These are phyloP conservation scores for Agrotis segetum DNA, from an alignment of 2,888 invertebrate genomes.

Conservation along the genomic window DNA sequence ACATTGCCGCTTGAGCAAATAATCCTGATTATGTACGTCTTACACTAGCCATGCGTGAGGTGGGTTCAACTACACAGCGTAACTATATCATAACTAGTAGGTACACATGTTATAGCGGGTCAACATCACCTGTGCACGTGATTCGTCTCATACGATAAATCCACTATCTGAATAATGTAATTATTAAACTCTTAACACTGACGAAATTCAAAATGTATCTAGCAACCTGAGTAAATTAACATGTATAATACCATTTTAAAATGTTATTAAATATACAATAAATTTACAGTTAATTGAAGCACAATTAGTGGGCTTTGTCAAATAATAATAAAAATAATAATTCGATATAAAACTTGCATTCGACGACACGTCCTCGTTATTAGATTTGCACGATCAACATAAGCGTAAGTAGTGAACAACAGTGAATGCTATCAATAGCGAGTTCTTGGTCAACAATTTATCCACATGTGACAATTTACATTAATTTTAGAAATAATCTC, in stretches of 20 bases:
- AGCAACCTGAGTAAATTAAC: slow-evolving; percentile 88
- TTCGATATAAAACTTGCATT: slow-evolving; percentile 80
- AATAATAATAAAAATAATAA: slow-evolving; percentile 80
- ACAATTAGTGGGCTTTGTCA: slow-evolving; percentile 81
- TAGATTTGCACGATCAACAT: slow-evolving; percentile 82
- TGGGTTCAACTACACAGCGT: slow-evolving; percentile 85
- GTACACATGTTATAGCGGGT: slow-evolving; percentile 76
- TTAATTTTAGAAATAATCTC: slow-evolving; percentile 73
- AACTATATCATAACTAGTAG: slow-evolving; percentile 76
- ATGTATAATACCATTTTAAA: slow-evolving; percentile 83
- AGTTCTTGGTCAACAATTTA: slow-evolving; percentile 82
- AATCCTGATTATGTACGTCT: slow-evolving; percentile 83
- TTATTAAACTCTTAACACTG: slow-evolving; percentile 78
- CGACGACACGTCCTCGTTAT: slow-evolving; percentile 75
- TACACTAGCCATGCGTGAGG: slow-evolving; percentile 88
- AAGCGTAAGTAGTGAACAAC: slow-evolving; percentile 82
- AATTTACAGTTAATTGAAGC: slow-evolving; percentile 87
- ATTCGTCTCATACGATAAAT: slow-evolving; percentile 76
- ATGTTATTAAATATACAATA: slow-evolving; percentile 87
- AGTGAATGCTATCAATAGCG: slow-evolving; percentile 80
- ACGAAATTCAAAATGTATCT: slow-evolving; percentile 83
- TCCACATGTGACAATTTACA: slow-evolving; percentile 80
- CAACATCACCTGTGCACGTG: slow-evolving; percentile 83
- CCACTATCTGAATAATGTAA: slow-evolving; percentile 78
- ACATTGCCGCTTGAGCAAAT: slow-evolving; percentile 90